Percentiles rank a stretch among this genome's conserved stretches.
These are phyloP conservation scores for Dynastes hyllus DNA, from an alignment of 2,888 invertebrate genomes.

Conservation along the genomic window DNA sequence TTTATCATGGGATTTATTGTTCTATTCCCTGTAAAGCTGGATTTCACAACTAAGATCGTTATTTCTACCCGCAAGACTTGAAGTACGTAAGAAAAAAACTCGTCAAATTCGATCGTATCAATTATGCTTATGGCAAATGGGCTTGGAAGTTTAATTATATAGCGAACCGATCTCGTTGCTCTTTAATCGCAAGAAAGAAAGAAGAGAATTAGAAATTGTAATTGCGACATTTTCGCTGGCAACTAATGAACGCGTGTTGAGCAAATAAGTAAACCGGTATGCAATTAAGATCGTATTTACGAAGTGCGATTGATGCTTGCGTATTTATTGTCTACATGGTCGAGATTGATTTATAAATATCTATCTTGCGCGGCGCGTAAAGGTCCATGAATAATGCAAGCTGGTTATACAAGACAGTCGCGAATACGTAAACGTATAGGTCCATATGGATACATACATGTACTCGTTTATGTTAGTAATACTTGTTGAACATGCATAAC, in stretches of 20 bases:
- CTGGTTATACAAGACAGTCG: conserved; percentile 1
- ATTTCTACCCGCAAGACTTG: too few species aligned
- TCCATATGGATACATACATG: too few species aligned
- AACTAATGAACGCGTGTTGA: conserved; percentile 26
- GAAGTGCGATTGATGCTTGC: conserved; percentile 29
- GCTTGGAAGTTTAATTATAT: conserved; percentile 3
- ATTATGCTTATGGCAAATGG: neutral
- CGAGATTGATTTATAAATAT: conserved; percentile 32
- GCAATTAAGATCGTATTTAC: conserved; percentile 35
- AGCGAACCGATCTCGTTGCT: neutral
- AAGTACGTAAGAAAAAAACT: too few species aligned
- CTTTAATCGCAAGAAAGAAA: conserved; percentile 4
- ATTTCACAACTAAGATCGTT: too few species aligned
- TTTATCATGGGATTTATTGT: too few species aligned
- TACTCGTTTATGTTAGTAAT: too few species aligned
- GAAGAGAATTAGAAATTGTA: conserved; percentile 28
- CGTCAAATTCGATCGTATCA: neutral
- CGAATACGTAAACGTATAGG: conserved; percentile 1
- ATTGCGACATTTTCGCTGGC: conserved; percentile 16
- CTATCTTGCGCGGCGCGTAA: neutral
- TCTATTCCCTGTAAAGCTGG: too few species aligned
- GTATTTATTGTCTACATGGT: conserved; percentile 23
- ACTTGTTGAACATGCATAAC: too few species aligned
- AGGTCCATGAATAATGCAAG: conserved; percentile 34
- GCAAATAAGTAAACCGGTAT: conserved; percentile 33